Evolutionary conservation across 2,797 vertebrate genomes (phyloP).

Genomic region (Tenualosa thibaudeaui): DNA sequence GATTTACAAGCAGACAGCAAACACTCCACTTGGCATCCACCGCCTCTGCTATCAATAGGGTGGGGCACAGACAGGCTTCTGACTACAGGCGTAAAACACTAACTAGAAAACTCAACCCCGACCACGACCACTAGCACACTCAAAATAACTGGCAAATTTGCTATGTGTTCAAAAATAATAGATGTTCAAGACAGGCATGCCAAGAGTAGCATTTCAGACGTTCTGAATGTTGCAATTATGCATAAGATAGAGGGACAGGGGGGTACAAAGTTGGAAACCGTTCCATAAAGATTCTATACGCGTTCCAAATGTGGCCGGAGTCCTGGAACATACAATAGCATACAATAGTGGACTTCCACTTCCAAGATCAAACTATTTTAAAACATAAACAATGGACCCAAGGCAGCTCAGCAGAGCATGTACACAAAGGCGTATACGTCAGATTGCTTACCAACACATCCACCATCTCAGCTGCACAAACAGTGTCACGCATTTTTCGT

Average conservation of each 20-base stretch:
- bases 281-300: not conserved
- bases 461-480: conserved; percentile 29
- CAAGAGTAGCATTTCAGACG: not conserved
- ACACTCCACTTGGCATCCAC: conserved; percentile 36
- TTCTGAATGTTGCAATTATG: conserved; percentile 3
- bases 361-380: conserved; percentile 24
- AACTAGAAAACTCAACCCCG: conserved; percentile 31
- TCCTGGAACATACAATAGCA: not conserved
- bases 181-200: not conserved
- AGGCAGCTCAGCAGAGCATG: not conserved
- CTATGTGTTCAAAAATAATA: conserved; percentile 11
- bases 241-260: not conserved
- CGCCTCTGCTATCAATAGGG: conserved; percentile 42
- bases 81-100: conserved; percentile 32
- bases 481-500: conserved; percentile 37
- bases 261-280: not conserved
- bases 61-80: conserved; percentile 33
- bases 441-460: conserved; percentile 41
- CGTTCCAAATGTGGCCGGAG: not conserved
- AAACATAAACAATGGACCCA: conserved; percentile 13
- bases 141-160: conserved; percentile 10
- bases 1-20: conserved; percentile 44
- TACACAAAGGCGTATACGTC: conserved; percentile 1
- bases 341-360: conserved; percentile 10
- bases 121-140: conserved; percentile 7